phyloP scores from a whole-genome alignment of 2,888 invertebrate genomes.

The Gymnosoma rotundatum region DNA sequence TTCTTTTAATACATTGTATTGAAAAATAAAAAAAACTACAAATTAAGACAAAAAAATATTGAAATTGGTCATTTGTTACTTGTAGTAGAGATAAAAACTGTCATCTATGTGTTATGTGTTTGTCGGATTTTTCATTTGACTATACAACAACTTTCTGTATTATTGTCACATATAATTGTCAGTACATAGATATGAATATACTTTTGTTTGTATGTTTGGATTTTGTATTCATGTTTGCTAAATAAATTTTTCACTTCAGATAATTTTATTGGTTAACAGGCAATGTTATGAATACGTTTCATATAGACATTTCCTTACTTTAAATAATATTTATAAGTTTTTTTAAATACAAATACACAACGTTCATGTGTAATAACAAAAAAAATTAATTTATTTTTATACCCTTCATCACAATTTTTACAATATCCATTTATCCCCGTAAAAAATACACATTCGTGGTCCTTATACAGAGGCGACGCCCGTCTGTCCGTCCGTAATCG shows the following conservation, averaged over 20 bases:
- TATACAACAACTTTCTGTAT: slow-evolving; percentile 47
- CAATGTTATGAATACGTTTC: slow-evolving; percentile 8
- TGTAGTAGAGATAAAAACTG: slow-evolving; percentile 48
- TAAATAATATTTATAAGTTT: too few relatives aligned
- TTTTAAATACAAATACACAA: too few relatives aligned
- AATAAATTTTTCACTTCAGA: slow-evolving; percentile 57
- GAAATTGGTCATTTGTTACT: background rate
- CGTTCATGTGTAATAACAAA: too few relatives aligned
- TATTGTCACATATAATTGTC: slow-evolving; percentile 62
- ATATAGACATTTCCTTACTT: slow-evolving; percentile 42
- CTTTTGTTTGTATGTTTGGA: slow-evolving; percentile 2
- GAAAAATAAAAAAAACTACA: slow-evolving; percentile 26
- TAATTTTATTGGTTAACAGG: slow-evolving; percentile 25
- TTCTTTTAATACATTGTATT: background rate
- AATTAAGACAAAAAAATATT: slow-evolving; percentile 44
- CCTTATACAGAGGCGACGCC: too few relatives aligned
- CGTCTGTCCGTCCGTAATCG: too few relatives aligned
- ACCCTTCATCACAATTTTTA: too few relatives aligned
- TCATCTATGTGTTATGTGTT: slow-evolving; percentile 59
- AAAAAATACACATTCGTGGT: too few relatives aligned
- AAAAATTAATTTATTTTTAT: too few relatives aligned
- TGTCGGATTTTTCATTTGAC: slow-evolving; percentile 17
- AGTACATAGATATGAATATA: background rate
- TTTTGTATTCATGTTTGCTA: slow-evolving; percentile 63
- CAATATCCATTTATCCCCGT: too few relatives aligned